Percentiles rank a stretch among this genome's conserved stretches.
Conservation (phyloP, 1,140 invertebrate species). For the Apolygus lucorum region DNA sequence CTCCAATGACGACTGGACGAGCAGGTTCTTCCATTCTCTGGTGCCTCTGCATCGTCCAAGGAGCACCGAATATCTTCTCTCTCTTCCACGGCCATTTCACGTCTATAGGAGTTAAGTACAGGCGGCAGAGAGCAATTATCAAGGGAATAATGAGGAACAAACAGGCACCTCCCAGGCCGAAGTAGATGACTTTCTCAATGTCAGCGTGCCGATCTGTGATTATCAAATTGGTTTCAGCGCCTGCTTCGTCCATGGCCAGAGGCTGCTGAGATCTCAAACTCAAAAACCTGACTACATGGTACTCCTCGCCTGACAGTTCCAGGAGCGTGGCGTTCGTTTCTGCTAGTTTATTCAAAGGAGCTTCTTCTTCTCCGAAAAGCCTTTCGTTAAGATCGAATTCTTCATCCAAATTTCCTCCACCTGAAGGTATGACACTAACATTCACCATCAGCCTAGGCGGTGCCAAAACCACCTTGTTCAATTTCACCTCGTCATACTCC, state of each 20-base stretch:
- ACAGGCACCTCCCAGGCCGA: constrained; percentile 33
- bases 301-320: constrained; percentile 39
- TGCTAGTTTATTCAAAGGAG: constrained; percentile 36
- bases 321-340: constrained; percentile 39
- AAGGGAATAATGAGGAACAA: constrained; percentile 31
- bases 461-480: constrained; percentile 36
- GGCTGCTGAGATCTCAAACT: constrained; percentile 33
- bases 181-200: constrained; percentile 35
- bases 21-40: constrained; percentile 29
- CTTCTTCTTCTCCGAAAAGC: constrained; percentile 33
- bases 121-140: constrained; percentile 31
- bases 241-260: constrained; percentile 30
- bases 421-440: constrained; percentile 34
- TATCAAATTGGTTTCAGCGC: constrained; percentile 24
- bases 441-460: constrained; percentile 37
- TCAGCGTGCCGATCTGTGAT: constrained; percentile 33
- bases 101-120: constrained; percentile 29
- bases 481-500: constrained; percentile 37
- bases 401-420: constrained; percentile 30
- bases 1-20: constrained; percentile 20
- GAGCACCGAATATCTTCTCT: constrained; percentile 27
- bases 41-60: constrained; percentile 25
- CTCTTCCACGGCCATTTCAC: constrained; percentile 35
- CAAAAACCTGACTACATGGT: constrained; percentile 35
- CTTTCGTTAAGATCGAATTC: constrained; percentile 32